These are phyloP conservation scores for Dendroctonus ponderosae DNA, from an alignment of 1,140 invertebrate genomes.

Conservation along the genomic window DNA sequence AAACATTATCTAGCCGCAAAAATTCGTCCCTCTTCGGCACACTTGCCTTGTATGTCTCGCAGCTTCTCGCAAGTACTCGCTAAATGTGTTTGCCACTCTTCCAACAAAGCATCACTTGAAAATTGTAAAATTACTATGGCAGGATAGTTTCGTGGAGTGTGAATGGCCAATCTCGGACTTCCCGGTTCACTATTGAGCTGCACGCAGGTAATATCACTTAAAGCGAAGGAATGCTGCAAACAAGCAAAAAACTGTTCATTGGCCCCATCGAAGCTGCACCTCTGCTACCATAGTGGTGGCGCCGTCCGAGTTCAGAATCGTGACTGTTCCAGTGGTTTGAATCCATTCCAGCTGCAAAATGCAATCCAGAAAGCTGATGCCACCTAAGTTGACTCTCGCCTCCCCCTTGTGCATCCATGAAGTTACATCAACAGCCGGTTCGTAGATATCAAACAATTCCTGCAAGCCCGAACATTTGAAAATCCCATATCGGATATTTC, in stretches of 20 bases:
- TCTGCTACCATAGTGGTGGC: conserved; percentile 64
- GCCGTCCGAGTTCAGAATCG: conserved; percentile 72
- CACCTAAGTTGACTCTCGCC: conserved; percentile 66
- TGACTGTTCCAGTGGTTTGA: conserved; percentile 68
- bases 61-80: conserved; percentile 55
- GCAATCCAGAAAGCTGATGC: conserved; percentile 67
- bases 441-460: conserved; percentile 47
- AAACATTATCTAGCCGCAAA: not conserved
- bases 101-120: conserved; percentile 74
- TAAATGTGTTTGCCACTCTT: conserved; percentile 82
- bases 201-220: conserved; percentile 73
- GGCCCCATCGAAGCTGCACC: not conserved
- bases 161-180: conserved; percentile 67
- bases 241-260: conserved; percentile 8
- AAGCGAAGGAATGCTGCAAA: conserved; percentile 58
- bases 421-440: conserved; percentile 73
- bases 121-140: conserved; percentile 69
- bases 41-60: conserved; percentile 36
- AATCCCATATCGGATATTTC: not conserved
- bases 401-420: conserved; percentile 81
- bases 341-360: conserved; percentile 80
- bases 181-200: conserved; percentile 74
- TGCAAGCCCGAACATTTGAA: conserved; percentile 2
- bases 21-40: not conserved
- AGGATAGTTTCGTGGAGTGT: conserved; percentile 62